Evolutionary conservation across 2,113 vertebrate genomes (phyloP).

Genomic region (Cettia cetti): DNA sequence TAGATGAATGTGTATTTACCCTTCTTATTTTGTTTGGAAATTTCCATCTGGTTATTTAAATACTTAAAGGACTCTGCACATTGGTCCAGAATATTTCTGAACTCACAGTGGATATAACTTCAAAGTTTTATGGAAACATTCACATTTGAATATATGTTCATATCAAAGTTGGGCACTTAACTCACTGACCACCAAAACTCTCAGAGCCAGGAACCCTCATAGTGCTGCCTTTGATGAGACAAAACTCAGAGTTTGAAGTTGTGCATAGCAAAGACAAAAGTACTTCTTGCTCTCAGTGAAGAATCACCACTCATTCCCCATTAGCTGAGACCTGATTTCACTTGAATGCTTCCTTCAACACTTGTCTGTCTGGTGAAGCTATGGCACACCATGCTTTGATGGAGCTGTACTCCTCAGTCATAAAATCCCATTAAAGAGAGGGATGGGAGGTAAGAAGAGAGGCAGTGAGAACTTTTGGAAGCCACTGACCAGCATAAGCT

Average conservation of each 20-base stretch:
- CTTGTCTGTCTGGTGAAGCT: neutral
- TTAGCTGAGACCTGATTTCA: neutral
- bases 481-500: neutral
- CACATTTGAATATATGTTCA: neutral
- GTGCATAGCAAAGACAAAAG: neutral
- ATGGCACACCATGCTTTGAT: neutral
- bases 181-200: neutral
- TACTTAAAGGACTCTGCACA: neutral
- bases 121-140: neutral
- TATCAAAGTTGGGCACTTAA: neutral
- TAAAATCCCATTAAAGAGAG: neutral
- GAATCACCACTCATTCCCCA: neutral
- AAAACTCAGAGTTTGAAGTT: neutral
- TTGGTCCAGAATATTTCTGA: neutral
- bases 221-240: neutral
- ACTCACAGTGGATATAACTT: neutral
- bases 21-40: slow-evolving; percentile 24
- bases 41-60: slow-evolving; percentile 16
- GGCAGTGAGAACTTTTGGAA: neutral
- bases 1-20: neutral
- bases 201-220: neutral
- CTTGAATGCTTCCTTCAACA: neutral
- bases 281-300: neutral
- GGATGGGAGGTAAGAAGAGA: neutral
- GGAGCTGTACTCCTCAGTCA: neutral